A percentile compares a stretch with the other conserved stretches of the same genome.
phyloP scores from a whole-genome alignment of 2,888 invertebrate species.

The Parthenolecanium corni region DNA sequence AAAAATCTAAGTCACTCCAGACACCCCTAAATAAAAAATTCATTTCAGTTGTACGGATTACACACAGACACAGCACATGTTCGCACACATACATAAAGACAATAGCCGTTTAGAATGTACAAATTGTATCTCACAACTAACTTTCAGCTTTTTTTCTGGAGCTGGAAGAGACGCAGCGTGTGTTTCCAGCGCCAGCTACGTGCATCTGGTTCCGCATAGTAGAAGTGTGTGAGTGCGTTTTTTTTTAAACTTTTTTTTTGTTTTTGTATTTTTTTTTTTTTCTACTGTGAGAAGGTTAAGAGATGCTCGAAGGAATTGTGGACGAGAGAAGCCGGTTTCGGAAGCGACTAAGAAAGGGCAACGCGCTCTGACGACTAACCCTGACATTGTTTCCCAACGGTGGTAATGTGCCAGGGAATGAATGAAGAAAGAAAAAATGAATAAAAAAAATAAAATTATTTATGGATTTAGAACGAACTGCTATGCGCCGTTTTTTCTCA shows the following conservation, averaged over 20 bases:
- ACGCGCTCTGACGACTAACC: slow-evolving; percentile 21
- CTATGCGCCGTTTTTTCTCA: background rate
- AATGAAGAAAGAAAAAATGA: too few species aligned
- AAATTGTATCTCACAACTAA: slow-evolving; percentile 10
- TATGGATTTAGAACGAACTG: slow-evolving; percentile 13
- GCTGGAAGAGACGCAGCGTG: background rate
- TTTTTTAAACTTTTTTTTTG: background rate
- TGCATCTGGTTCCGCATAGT: background rate
- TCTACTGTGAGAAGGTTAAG: slow-evolving; percentile 15
- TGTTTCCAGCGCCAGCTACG: background rate
- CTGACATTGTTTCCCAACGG: slow-evolving; percentile 17
- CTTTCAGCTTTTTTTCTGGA: slow-evolving; percentile 2
- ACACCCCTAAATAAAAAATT: background rate
- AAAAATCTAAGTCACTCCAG: too few species aligned
- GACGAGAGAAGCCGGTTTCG: slow-evolving; percentile 11
- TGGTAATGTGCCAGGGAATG: slow-evolving; percentile 19
- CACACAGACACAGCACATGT: background rate
- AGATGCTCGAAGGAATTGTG: slow-evolving; percentile 13
- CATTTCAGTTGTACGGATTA: background rate
- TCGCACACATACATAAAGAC: too few species aligned
- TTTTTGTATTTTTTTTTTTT: too few species aligned
- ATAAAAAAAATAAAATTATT: slow-evolving; percentile 7
- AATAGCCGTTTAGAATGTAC: slow-evolving; percentile 7
- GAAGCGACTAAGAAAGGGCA: slow-evolving; percentile 22
- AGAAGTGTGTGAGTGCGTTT: background rate